Evolutionary conservation across 1,140 invertebrate genomes (phyloP), one percentile per base, ranked within the genome.

Genomic region (Xylocopa sonorina): DNA sequence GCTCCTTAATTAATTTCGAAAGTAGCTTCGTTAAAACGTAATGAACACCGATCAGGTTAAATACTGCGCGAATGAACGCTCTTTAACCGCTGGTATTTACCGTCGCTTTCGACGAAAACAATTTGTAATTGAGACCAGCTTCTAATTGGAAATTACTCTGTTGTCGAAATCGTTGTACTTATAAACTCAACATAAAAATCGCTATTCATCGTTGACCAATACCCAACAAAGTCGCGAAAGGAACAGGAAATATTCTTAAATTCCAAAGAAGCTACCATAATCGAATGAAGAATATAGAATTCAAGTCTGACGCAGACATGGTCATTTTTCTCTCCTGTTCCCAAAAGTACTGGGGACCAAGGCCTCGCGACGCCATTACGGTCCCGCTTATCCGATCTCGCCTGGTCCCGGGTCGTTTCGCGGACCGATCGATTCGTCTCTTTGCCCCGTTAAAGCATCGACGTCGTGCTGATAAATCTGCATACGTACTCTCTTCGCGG

Each of bases 391-490:
- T 50, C 43, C 27, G 18, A 32, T 46, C 5, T 43, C 34, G 38
- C 0, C 2, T 10, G 5, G 10, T 43, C 38, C 43, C 43, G n/a
- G n/a, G n/a, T 46, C 43, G n/a, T 3, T 63, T 18, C 27, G 0
- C 63, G 38, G 43, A n/a, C n/a, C n/a, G n/a, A n/a, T n/a, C n/a
- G 41, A 46, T 53, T 43, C 53, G 63, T 63, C 55, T 43, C 24
- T 21, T 12, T 43, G n/a, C 48, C n/a, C 50, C 27, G 75, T 50
- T 66, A 55, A 48, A 69, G 21, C 64, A 77, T 69, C 53, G 24
- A 60, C 55, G 24, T 21, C 55, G 24, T 21, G 50, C 46, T 60
- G 55, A 71, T 78, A 78, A 78, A 78, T 78, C 67, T 60, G 27
- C 66, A 51, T 78, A 77, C 27, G n/a, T n/a, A n/a, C 32, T 71